Base-by-base conservation (phyloP, 2,797 vertebrate genomes). In the Orestias chungarensis region DNA sequence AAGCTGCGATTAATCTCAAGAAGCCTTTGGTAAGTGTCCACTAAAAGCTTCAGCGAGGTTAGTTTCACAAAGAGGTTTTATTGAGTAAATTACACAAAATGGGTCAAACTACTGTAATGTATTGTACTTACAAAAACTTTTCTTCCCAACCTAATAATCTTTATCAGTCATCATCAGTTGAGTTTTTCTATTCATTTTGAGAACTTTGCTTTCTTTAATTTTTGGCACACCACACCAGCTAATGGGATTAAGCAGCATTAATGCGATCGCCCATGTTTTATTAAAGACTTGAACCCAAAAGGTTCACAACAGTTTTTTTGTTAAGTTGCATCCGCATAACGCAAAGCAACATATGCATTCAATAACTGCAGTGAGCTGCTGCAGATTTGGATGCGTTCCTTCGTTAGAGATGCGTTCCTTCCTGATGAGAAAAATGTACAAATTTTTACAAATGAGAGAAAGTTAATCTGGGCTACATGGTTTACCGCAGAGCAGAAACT, bases 361-460 rank as follows among this genome's bases (percentile, higher is more conserved):
- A n/a, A 33, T 38, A 47, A 14, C 11, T n/a, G n/a, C n/a, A n/a
- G n/a, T n/a, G n/a, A n/a, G n/a, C n/a, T n/a, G n/a, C n/a, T n/a
- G n/a, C n/a, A n/a, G n/a, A n/a, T n/a, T n/a, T n/a, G n/a, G n/a
- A n/a, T n/a, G n/a, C n/a, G n/a, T n/a, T n/a, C n/a, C n/a, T n/a
- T n/a, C n/a, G n/a, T 47, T 78, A 74, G 64, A 68, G 40, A 62
- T 66, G 33, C 38, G 78, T 33, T 64, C 57, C 33, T 70, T 9
- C 62, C 23, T 72, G 74, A 83, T 74, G 68, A 82, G 65, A 46
- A 74, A 74, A 88, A 81, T 50, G 15, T 50, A 27, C 40, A 52
- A 29, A 43, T 69, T 73, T 78, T 18, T 66, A 33, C 55, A 65
- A 67, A 40, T 44, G 29, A 6, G 68, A 23, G 50, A 10, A 29